Percentiles rank a stretch among this genome's conserved stretches.
phyloP scores from a whole-genome alignment of 1,140 invertebrate species.

The Drosophila lacteicornis region DNA sequence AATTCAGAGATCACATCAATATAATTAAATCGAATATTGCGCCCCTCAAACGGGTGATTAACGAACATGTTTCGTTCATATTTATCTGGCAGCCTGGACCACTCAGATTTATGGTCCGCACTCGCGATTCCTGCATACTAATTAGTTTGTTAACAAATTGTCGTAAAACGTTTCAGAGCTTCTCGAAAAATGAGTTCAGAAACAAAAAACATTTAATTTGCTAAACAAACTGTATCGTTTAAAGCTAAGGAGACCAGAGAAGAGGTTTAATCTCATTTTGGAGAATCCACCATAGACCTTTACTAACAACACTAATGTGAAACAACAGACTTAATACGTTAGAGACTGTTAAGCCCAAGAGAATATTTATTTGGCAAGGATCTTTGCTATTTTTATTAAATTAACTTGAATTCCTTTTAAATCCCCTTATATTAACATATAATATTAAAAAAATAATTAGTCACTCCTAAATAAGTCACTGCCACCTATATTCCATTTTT shows the following conservation, averaged over 20 bases:
- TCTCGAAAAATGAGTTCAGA: constrained; percentile 11
- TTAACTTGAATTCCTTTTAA: background rate
- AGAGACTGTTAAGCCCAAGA: background rate
- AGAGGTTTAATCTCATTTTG: background rate
- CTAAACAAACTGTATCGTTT: background rate
- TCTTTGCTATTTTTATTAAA: background rate
- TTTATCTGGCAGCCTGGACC: constrained; percentile 32
- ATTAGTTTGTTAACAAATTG: constrained; percentile 43
- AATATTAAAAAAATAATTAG: background rate
- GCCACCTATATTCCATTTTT: background rate
- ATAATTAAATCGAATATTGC: constrained; percentile 44
- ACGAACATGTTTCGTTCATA: constrained; percentile 48
- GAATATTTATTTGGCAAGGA: background rate
- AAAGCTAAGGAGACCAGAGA: too few relatives aligned
- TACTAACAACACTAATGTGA: background rate
- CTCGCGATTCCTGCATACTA: constrained; percentile 39
- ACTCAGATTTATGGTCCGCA: constrained; percentile 33
- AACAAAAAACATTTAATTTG: background rate
- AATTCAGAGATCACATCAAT: constrained; percentile 46
- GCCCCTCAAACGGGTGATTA: constrained; percentile 27
- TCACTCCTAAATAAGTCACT: background rate
- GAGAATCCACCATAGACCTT: background rate
- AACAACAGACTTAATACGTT: too few relatives aligned
- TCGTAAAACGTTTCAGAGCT: constrained; percentile 22
- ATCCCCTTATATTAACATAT: too few relatives aligned